Conservation (phyloP, 2,888 invertebrate genomes). For the Auanema sp. region DNA sequence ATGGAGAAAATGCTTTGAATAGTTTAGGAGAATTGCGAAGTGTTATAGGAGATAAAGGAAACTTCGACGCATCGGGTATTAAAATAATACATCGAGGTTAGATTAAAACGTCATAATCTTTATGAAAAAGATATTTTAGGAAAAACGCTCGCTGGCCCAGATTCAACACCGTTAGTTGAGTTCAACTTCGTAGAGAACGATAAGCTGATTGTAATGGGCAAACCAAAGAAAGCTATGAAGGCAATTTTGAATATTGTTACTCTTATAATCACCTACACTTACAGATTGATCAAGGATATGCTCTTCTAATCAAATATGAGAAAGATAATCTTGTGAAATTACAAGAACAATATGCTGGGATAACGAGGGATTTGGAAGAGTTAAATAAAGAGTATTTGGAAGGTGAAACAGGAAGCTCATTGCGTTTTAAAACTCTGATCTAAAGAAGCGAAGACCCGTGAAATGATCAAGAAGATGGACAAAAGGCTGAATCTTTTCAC, state of each 20-base stretch:
- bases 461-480: slow-evolving; percentile 53
- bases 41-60: slow-evolving; percentile 33
- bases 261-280: slow-evolving; percentile 2
- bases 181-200: slow-evolving; percentile 54
- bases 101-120: not conserved
- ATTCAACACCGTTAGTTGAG: slow-evolving; percentile 28
- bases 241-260: slow-evolving; percentile 6
- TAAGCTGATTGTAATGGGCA: slow-evolving; percentile 55
- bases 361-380: slow-evolving; percentile 46
- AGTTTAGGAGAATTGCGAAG: slow-evolving; percentile 37
- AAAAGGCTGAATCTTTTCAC: slow-evolving; percentile 51
- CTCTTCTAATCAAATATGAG: slow-evolving; percentile 50
- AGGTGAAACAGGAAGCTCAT: slow-evolving; percentile 21
- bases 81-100: slow-evolving; percentile 49
- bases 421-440: slow-evolving; percentile 4
- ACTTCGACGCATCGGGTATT: slow-evolving; percentile 34
- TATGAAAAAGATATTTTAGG: slow-evolving; percentile 35
- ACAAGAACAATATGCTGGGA: slow-evolving; percentile 41
- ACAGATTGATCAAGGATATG: slow-evolving; percentile 47
- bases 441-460: slow-evolving; percentile 41
- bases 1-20: slow-evolving; percentile 19
- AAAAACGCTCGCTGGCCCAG: slow-evolving; percentile 36
- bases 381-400: slow-evolving; percentile 56
- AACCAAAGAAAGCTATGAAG: slow-evolving; percentile 30
- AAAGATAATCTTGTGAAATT: slow-evolving; percentile 48